phyloP scores from a whole-genome alignment of 2,797 vertebrate species.

The Trachops cirrhosus region DNA sequence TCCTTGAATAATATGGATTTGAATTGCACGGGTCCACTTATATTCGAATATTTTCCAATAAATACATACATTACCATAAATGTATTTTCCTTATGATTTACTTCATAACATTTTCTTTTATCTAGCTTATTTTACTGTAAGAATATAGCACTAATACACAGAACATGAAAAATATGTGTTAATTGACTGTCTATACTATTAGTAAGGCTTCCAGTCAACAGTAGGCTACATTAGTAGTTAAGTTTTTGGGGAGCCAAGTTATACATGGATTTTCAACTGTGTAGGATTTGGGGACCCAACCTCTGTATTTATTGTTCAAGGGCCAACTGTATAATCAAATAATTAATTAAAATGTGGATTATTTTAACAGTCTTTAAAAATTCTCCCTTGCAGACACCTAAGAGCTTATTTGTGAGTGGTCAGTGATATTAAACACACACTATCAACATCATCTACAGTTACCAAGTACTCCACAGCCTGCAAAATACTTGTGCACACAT shows the following conservation, averaged over 20 bases:
- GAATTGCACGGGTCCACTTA: neutral
- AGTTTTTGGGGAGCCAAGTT: neutral
- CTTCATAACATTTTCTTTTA: neutral
- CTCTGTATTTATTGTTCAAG: neutral
- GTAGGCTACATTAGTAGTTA: neutral
- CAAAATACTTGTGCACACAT: neutral
- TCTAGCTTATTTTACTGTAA: neutral
- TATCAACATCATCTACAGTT: neutral
- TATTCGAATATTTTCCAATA: neutral
- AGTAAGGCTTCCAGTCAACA: neutral
- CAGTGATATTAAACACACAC: neutral
- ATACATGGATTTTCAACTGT: neutral
- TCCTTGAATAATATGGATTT: neutral
- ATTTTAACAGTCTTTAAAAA: conserved; percentile 34
- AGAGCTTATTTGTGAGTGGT: neutral
- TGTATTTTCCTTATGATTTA: neutral
- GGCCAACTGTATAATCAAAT: conserved; percentile 1
- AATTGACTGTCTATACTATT: neutral
- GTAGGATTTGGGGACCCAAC: neutral
- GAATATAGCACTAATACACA: neutral
- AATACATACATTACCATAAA: neutral
- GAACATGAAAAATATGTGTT: neutral
- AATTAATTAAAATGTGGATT: conserved; percentile 29
- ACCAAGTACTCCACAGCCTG: neutral
- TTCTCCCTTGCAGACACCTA: neutral